Evolutionary conservation across 92 coral and sea anemone species (phyloP), one percentile per base, ranked within the genome.

Genomic region (Epizoanthus scotinus): DNA sequence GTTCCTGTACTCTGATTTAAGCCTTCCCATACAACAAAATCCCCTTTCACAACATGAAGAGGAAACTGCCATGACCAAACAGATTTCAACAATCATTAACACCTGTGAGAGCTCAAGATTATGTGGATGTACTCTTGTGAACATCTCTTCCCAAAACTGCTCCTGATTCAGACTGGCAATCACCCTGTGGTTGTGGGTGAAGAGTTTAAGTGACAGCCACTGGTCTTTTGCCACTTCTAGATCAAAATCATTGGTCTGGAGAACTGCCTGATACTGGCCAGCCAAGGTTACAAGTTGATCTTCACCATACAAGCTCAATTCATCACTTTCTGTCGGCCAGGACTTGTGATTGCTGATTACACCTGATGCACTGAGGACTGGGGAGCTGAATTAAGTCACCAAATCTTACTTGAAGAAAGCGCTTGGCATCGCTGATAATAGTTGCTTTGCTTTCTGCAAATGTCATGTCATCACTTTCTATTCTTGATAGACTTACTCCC

Each of bases 1-100:
- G 83, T 78, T 78, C n/a, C 83, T 44, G 55, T 78, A 78, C 70
- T 78, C 83, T 62, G 83, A 78, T 78, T 78, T 78, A 52, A 78
- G 47, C 55, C 82, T 58, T 66, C 62, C 82, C 70, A 29, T 62
- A 63, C 70, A 63, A 78, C 63, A 77, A 67, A 77, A 77, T 58
- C 70, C 82, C 54, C 75, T 79, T 44, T 79, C 83, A 77, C 71
- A 77, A 60, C 83, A 63, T 25, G 83, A 78, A 42, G 73, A 78
- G 73, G 73, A 78, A 29, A 47, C 61, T 78, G 83, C 83, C 73
- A 78, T 81, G 70, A 26, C 78, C 77, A 65, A 67, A 57, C 88
- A 40, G 42, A 85, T 78, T 57, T 85, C 84, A 49, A 78, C 84
- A 14, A 47, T 25, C 88, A 85, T 85, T 24, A 84, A 55, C 78